Evolutionary conservation across 2,888 invertebrate genomes (phyloP).

Genomic region (Scaeva pyrastri): DNA sequence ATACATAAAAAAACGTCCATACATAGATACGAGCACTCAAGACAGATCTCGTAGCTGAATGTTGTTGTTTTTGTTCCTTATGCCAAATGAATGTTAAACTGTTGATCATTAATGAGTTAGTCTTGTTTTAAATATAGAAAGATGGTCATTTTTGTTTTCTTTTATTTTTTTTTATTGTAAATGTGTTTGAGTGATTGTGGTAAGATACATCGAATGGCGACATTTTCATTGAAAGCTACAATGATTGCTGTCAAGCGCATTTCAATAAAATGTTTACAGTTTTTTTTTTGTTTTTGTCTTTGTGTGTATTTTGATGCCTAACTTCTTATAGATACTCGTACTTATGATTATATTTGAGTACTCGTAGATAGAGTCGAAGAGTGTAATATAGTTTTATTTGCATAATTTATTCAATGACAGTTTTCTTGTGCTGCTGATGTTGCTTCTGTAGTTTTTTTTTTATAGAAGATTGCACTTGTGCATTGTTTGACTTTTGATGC

Average conservation of each 20-base stretch:
- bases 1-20: too few relatives aligned
- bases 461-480: constrained; percentile 6
- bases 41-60: background rate
- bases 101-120: constrained; percentile 34
- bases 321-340: too few relatives aligned
- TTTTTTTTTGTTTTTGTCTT: background rate
- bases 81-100: constrained; percentile 42
- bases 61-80: constrained; percentile 13
- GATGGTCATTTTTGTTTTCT: constrained; percentile 31
- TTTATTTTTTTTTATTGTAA: constrained; percentile 9
- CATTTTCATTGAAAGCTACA: constrained; percentile 26
- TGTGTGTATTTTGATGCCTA: too few relatives aligned
- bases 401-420: constrained; percentile 49
- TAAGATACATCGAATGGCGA: constrained; percentile 27
- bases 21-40: too few relatives aligned
- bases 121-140: constrained; percentile 50
- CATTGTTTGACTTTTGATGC: constrained; percentile 7
- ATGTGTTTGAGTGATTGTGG: constrained; percentile 41
- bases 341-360: constrained; percentile 3
- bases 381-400: constrained; percentile 32
- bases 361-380: constrained; percentile 27
- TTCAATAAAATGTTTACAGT: constrained; percentile 31
- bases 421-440: constrained; percentile 20
- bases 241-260: constrained; percentile 31
- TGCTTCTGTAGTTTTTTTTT: too few relatives aligned